These are phyloP conservation scores for Naso thynnoides DNA, from an alignment of 2,797 vertebrate genomes.

Conservation along the genomic window DNA sequence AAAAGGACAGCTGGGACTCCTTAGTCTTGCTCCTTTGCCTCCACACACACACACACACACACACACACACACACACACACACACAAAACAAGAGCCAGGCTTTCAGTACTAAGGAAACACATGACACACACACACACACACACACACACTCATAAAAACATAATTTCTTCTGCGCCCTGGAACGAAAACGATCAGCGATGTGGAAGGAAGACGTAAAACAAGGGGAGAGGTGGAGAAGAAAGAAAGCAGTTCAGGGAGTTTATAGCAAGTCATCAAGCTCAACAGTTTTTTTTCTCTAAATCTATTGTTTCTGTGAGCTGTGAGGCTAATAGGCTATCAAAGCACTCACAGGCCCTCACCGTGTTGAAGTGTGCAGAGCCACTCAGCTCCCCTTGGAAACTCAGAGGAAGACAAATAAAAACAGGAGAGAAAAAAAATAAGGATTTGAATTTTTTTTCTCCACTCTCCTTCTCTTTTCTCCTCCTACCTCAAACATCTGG, in stretches of 20 bases:
- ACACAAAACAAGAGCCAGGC: constrained; percentile 52
- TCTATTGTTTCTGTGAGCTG: constrained; percentile 22
- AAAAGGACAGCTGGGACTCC: constrained; percentile 64
- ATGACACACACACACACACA: constrained; percentile 40
- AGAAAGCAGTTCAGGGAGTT: constrained; percentile 58
- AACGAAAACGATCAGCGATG: constrained; percentile 52
- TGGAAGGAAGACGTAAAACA: constrained; percentile 43
- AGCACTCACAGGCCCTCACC: constrained; percentile 29
- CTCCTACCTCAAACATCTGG: constrained; percentile 65
- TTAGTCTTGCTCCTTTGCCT: constrained; percentile 45
- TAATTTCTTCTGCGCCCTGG: constrained; percentile 54
- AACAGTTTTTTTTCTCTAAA: constrained; percentile 8
- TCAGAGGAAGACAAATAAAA: constrained; percentile 39
- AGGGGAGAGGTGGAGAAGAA: constrained; percentile 40
- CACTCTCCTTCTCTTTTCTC: constrained; percentile 5
- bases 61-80: not conserved
- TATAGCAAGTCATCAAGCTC: constrained; percentile 38
- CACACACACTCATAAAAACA: constrained; percentile 47
- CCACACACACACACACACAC: constrained; percentile 13
- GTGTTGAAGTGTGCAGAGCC: constrained; percentile 17
- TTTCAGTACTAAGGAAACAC: constrained; percentile 42
- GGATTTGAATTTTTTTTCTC: constrained; percentile 6
- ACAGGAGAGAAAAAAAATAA: not conserved
- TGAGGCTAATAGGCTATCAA: constrained; percentile 44
- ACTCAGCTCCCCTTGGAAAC: constrained; percentile 40